Evolutionary conservation across 2,888 invertebrate genomes (phyloP), one percentile per base, ranked within the genome.

Genomic region (Synanthedon tipuliformis): DNA sequence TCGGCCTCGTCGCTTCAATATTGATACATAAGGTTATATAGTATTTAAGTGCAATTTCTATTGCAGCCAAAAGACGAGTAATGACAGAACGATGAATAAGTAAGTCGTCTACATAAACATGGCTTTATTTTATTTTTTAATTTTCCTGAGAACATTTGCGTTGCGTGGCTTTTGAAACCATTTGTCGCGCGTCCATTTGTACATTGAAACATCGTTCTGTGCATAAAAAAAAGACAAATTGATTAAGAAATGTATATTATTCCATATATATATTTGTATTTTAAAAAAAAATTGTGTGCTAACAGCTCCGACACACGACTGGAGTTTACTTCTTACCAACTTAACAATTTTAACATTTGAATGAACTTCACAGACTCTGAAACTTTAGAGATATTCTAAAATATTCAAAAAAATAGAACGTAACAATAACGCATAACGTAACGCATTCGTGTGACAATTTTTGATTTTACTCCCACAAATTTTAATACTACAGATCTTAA

Each of bases 31-130:
- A 34, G 13, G 11, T n/a, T 23, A 23, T 10, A n/a, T 45, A 53
- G 57, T 63, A 61, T 63, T 66, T 55, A 73, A 68, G 55, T 63
- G 67, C 64, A 66, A 68, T 75, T 82, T 75, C 73, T 68, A 74
- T 83, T 78, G 62, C 85, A 85, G 86, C 80, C 62, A 64, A 57
- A 67, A 65, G 56, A 65, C 73, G 51, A 61, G 75, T 59, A 68
- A 83, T 80, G 83, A 84, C 84, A 86, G 86, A 86, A 85, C 86
- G 85, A 85, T 85, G 85, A 69, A 75, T 71, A 72, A 79, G 85
- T 86, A 86, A 85, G 86, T 85, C 68, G 63, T 61, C 53, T 16
- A 53, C 4, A 53, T 50, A 45, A 15, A 50, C 50, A 10, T 8
- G 40, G 40, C n/a, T 45, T 15, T 53, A 49, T 53, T 52, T 50